These are phyloP conservation scores for Hemistola chrysoprasaria DNA, from an alignment of 2,888 invertebrate species.

Conservation along the genomic window DNA sequence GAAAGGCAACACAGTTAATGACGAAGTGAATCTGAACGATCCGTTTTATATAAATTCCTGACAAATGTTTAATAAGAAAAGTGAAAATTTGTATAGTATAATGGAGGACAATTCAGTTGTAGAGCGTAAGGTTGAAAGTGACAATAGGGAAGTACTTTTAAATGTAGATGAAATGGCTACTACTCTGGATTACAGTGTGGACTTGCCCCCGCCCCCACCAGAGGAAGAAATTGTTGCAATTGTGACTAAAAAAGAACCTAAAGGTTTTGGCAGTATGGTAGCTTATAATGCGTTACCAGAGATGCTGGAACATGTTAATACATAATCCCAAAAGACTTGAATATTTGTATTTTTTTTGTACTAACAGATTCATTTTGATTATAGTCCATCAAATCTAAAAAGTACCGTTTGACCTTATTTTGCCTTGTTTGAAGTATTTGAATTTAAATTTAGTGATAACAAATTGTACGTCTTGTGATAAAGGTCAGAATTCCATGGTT, in stretches of 20 bases:
- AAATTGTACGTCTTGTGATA: too few relatives aligned
- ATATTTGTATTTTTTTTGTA: slow-evolving; percentile 7
- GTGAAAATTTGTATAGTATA: slow-evolving; percentile 81
- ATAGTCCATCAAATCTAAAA: too few relatives aligned
- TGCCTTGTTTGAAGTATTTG: too few relatives aligned
- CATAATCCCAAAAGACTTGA: slow-evolving; percentile 46
- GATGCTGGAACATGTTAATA: slow-evolving; percentile 74
- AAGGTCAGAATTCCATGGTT: too few relatives aligned
- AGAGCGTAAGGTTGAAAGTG: slow-evolving; percentile 74
- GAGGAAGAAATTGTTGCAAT: slow-evolving; percentile 79
- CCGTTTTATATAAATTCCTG: slow-evolving; percentile 87
- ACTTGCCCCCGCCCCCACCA: slow-evolving; percentile 66
- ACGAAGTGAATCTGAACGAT: slow-evolving; percentile 84
- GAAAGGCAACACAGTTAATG: slow-evolving; percentile 84
- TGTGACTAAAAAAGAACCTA: slow-evolving; percentile 76
- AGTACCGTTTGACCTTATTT: too few relatives aligned
- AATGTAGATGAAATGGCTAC: slow-evolving; percentile 75
- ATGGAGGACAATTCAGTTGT: slow-evolving; percentile 75
- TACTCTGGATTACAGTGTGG: slow-evolving; percentile 53
- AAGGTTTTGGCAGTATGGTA: slow-evolving; percentile 76
- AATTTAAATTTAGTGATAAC: too few relatives aligned
- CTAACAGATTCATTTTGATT: neutral
- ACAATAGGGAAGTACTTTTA: slow-evolving; percentile 76
- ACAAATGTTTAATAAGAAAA: slow-evolving; percentile 85
- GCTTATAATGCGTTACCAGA: slow-evolving; percentile 78